Percentiles rank a stretch among this genome's conserved stretches.
Evolutionary conservation across 2,888 invertebrate genomes (phyloP).

Genomic region (Heterodera filipjevi): DNA sequence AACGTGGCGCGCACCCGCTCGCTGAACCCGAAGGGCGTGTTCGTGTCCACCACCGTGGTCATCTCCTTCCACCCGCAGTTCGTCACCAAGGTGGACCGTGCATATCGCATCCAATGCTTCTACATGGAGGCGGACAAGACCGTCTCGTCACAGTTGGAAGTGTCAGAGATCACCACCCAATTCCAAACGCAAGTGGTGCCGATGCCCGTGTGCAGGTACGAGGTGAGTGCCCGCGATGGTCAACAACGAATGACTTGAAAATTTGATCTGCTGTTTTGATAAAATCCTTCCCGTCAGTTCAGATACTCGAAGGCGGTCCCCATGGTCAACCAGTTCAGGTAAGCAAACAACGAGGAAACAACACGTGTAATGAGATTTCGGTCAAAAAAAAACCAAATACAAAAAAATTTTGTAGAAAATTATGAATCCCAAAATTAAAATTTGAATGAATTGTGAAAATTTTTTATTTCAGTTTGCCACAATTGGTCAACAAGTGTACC

Average conservation of each 20-base stretch:
- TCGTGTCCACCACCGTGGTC: constrained; percentile 64
- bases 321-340: constrained; percentile 63
- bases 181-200: constrained; percentile 65
- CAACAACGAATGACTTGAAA: not conserved
- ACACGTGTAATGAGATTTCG: too few relatives aligned
- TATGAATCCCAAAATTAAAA: not conserved
- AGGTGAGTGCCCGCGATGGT: constrained; percentile 38
- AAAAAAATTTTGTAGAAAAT: too few relatives aligned
- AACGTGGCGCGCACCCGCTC: constrained; percentile 64
- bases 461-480: constrained; percentile 61
- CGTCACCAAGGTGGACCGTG: constrained; percentile 62
- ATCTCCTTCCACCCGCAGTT: constrained; percentile 66
- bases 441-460: constrained; percentile 17
- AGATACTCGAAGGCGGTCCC: constrained; percentile 63
- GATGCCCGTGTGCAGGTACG: constrained; percentile 64
- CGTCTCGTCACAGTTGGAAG: constrained; percentile 62
- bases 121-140: constrained; percentile 66
- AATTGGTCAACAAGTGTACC: constrained; percentile 64
- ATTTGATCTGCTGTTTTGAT: too few relatives aligned
- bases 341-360: too few relatives aligned
- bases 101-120: constrained; percentile 65
- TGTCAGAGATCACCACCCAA: constrained; percentile 63
- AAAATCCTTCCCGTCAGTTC: too few relatives aligned
- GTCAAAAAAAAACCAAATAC: too few relatives aligned
- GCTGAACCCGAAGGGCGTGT: constrained; percentile 64